These are phyloP conservation scores for Heteractis magnifica DNA, from an alignment of 92 coral and sea anemone genomes.

Conservation along the genomic window DNA sequence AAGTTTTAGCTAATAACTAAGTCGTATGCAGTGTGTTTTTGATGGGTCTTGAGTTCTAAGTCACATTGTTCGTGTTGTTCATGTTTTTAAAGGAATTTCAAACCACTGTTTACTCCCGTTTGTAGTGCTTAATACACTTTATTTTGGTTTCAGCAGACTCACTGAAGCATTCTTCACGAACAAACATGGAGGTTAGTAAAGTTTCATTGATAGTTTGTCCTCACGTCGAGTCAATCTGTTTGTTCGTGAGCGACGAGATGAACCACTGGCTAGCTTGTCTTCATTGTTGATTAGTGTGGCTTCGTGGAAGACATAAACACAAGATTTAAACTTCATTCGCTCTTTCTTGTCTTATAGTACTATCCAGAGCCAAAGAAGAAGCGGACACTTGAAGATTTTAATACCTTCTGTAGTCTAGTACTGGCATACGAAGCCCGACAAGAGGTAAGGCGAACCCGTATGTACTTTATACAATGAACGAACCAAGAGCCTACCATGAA, in stretches of 20 bases:
- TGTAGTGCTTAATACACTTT: constrained; percentile 27
- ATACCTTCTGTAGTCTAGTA: constrained; percentile 97
- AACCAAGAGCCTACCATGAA: background rate
- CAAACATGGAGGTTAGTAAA: constrained; percentile 56
- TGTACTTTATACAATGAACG: background rate
- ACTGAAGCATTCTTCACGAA: constrained; percentile 62
- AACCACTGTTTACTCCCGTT: constrained; percentile 2
- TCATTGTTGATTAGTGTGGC: constrained; percentile 36
- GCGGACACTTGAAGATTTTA: constrained; percentile 92
- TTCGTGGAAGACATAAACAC: background rate
- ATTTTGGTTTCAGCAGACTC: constrained; percentile 46
- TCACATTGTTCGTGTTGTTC: constrained; percentile 13
- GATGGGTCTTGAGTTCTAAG: constrained; percentile 13
- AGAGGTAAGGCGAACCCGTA: constrained; percentile 64
- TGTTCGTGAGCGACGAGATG: constrained; percentile 20
- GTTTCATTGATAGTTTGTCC: constrained; percentile 17
- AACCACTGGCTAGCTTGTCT: background rate
- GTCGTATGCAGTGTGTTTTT: constrained; percentile 81
- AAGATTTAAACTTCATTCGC: background rate
- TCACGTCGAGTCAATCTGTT: constrained; percentile 49
- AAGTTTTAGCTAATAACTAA: constrained; percentile 29
- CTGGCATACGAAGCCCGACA: constrained; percentile 97
- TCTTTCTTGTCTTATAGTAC: constrained; percentile 46
- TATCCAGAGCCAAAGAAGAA: constrained; percentile 88
- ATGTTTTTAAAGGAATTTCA: background rate